Conservation (phyloP, 2,113 vertebrate species). For the Pterophyllum scalare region DNA sequence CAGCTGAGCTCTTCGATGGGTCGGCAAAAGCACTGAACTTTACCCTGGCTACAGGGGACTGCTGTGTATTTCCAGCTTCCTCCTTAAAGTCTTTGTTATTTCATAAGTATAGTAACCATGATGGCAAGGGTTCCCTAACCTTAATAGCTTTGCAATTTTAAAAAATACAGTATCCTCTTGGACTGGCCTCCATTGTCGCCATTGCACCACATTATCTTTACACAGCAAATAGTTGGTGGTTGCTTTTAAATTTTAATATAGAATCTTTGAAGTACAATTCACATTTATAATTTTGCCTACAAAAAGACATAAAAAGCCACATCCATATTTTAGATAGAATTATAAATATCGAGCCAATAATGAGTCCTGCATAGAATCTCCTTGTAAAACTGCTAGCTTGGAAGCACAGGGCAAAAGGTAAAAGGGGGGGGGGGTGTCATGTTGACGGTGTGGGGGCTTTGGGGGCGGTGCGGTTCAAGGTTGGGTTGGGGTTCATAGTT, state of each 20-base stretch:
- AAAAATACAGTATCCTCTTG: background rate
- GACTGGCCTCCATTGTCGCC: background rate
- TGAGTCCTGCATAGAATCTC: background rate
- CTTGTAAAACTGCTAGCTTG: background rate
- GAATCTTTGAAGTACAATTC: background rate
- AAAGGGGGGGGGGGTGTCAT: too few relatives aligned
- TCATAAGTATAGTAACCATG: background rate
- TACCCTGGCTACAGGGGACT: background rate
- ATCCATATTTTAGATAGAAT: background rate
- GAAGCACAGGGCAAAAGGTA: background rate
- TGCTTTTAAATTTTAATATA: background rate
- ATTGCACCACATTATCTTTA: background rate
- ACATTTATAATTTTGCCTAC: background rate
- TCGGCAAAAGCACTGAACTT: background rate
- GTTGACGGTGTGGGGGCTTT: too few relatives aligned
- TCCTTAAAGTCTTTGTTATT: background rate
- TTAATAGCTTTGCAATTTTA: background rate
- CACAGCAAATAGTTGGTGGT: background rate
- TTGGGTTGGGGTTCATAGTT: too few relatives aligned
- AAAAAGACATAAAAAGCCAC: background rate
- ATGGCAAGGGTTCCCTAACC: background rate
- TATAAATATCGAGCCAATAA: background rate
- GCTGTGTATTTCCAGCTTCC: background rate
- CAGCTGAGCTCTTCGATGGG: background rate
- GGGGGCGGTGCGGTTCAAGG: too few relatives aligned